Evolutionary conservation across 2,113 vertebrate genomes (phyloP), one percentile per base, ranked within the genome.

Genomic region (Columba livia): DNA sequence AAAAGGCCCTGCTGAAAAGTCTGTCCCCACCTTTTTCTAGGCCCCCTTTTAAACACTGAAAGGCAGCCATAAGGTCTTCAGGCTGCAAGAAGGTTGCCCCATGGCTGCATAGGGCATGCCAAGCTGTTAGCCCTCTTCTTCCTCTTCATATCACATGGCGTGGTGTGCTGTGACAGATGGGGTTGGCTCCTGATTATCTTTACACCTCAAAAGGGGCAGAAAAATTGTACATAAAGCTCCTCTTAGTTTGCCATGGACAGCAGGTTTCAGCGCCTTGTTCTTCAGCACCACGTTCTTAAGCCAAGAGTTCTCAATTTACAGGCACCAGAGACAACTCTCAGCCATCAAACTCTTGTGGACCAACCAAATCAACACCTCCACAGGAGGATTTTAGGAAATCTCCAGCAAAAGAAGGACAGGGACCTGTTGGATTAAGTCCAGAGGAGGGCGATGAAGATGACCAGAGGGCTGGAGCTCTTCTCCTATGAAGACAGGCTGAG

Each of bases 101-200:
- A 19, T 10, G 70, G 64, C 48, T 57, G 15, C 34, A 3, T 3
- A 12, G 50, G 32, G 8, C 42, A 25, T 24, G 31, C 19, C 34
- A n/a, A 31, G 40, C 20, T 56, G 31, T 34, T 40, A 62, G 36
- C 18, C 47, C 11, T 82, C 31, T 31, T 58, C 20, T 19, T 32
- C 66, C 38, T 20, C 50, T 31, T 28, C 42, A 1, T 23, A 14
- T 10, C 18, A 13, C 24, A 1, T 5, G 15, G 6, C 1, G 0
- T 4, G 25, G 16, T 25, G 16, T 3, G 21, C 48, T 61, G 34
- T 24, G 81, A 7, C 12, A 66, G 81, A 1, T 18, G 36, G 5
- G 1, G 1, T 5, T 0, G 0, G 23, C 29, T 79, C 0, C 0
- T 5, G 9, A 4, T 32, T 25, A 8, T 2, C 42, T 58, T 51